Percentiles rank a stretch among this genome's conserved stretches.
These are phyloP conservation scores for Aldrovandia affinis DNA, from an alignment of 2,797 vertebrate genomes.

Conservation along the genomic window DNA sequence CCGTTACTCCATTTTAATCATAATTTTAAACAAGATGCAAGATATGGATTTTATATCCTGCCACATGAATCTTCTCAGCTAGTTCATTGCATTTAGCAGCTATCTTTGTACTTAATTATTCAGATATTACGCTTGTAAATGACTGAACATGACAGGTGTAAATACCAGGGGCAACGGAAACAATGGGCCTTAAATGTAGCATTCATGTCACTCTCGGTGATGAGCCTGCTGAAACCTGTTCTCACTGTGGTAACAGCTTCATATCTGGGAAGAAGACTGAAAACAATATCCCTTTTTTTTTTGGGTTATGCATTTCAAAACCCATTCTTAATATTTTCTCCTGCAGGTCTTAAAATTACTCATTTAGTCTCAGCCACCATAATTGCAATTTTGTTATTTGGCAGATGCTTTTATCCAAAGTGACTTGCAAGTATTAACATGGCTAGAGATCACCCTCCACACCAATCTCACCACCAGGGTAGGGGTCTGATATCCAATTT, in stretches of 20 bases:
- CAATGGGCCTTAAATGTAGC: constrained; percentile 36
- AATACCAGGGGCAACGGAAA: constrained; percentile 44
- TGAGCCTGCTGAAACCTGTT: constrained; percentile 15
- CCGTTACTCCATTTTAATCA: constrained; percentile 89
- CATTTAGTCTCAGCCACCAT: not conserved
- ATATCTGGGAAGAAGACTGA: not conserved
- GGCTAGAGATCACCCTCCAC: too few species aligned
- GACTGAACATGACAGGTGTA: constrained; percentile 48
- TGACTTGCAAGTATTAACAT: too few species aligned
- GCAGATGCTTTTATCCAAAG: too few species aligned
- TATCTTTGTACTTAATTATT: constrained; percentile 61
- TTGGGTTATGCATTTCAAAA: not conserved
- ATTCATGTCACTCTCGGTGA: constrained; percentile 37
- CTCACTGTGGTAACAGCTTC: constrained; percentile 13
- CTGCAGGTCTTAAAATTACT: not conserved
- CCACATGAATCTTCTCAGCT: constrained; percentile 82
- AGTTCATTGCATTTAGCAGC: constrained; percentile 80
- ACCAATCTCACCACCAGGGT: too few species aligned
- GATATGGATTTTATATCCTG: constrained; percentile 83
- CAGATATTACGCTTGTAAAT: constrained; percentile 53
- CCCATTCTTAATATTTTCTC: not conserved
- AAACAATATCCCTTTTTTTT: not conserved
- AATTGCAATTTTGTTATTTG: too few species aligned
- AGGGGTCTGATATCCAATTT: too few species aligned
- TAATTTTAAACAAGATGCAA: constrained; percentile 86